A percentile compares a stretch with the other conserved stretches of the same genome.
phyloP scores from a whole-genome alignment of 2,888 invertebrate genomes.

The Phanerotoma sp. region DNA sequence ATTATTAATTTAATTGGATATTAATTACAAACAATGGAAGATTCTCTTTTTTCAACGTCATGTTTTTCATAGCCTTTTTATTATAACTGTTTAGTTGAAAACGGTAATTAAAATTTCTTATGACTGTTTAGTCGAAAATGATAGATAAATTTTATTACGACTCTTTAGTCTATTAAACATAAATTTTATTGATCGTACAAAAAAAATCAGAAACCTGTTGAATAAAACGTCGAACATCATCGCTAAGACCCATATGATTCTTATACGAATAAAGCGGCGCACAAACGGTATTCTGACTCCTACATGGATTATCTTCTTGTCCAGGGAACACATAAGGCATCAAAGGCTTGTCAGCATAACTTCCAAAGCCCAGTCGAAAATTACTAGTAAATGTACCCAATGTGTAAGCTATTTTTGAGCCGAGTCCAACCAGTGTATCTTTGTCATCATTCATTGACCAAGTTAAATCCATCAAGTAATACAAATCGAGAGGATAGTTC shows the following conservation, averaged over 20 bases:
- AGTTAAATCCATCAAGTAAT: conserved; percentile 89
- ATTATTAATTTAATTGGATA: too few species aligned
- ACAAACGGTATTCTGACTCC: conserved; percentile 63
- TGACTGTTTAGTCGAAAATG: too few species aligned
- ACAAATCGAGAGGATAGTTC: conserved; percentile 85
- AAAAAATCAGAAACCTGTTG: conserved; percentile 38
- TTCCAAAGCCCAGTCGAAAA: conserved; percentile 74
- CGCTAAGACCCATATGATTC: conserved; percentile 74
- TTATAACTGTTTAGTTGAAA: too few species aligned
- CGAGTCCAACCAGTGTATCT: conserved; percentile 70
- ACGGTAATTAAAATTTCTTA: too few species aligned
- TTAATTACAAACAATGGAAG: too few species aligned
- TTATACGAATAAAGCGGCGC: conserved; percentile 80
- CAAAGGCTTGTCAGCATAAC: conserved; percentile 76
- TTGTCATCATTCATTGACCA: conserved; percentile 89
- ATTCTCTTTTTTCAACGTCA: too few species aligned
- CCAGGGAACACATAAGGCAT: conserved; percentile 67
- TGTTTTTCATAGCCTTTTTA: too few species aligned
- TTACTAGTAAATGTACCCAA: conserved; percentile 70
- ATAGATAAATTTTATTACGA: too few species aligned
- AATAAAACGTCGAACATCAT: conserved; percentile 63
- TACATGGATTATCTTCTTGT: conserved; percentile 66
- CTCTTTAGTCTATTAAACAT: too few species aligned
- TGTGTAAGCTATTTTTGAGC: conserved; percentile 63
- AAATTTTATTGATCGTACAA: too few species aligned